Evolutionary conservation across 2,888 invertebrate genomes (phyloP).

Genomic region (Nudaria mundana): DNA sequence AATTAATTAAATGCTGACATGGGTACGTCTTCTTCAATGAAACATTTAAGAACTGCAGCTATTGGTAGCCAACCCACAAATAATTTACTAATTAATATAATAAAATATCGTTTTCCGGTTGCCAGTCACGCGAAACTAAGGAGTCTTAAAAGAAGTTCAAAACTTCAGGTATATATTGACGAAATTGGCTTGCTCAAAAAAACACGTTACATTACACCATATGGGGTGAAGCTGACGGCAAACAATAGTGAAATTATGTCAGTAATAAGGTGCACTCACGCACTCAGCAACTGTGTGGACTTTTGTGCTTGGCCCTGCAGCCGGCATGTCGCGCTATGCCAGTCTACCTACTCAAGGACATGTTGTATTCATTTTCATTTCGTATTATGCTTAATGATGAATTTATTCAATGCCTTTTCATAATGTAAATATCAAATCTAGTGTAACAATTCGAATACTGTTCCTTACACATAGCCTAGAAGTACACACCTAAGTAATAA

Average conservation of each 20-base stretch:
- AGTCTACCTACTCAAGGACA: slow-evolving; percentile 23
- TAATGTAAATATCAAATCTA: too few relatives aligned
- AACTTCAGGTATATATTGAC: slow-evolving; percentile 48
- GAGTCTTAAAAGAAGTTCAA: slow-evolving; percentile 46
- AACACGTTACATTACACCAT: slow-evolving; percentile 80
- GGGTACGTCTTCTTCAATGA: too few relatives aligned
- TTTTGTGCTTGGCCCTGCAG: slow-evolving; percentile 39
- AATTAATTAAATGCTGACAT: too few relatives aligned
- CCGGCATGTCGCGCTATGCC: slow-evolving; percentile 22
- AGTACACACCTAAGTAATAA: too few relatives aligned
- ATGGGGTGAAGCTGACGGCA: slow-evolving; percentile 70
- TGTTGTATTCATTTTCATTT: too few relatives aligned
- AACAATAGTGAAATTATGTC: slow-evolving; percentile 78
- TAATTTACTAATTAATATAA: slow-evolving; percentile 52
- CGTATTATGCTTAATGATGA: too few relatives aligned
- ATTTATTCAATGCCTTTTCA: too few relatives aligned
- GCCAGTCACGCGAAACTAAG: slow-evolving; percentile 68
- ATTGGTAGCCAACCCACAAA: slow-evolving; percentile 32
- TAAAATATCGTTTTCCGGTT: slow-evolving; percentile 58
- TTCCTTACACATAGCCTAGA: too few relatives aligned
- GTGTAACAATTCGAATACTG: too few relatives aligned
- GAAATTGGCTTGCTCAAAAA: slow-evolving; percentile 61
- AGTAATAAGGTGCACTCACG: slow-evolving; percentile 76
- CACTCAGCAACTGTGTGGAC: slow-evolving; percentile 65
- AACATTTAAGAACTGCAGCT: too few relatives aligned